Base-by-base conservation (phyloP, 37 sponge, comb jelly and placozoan genomes). In the Halisarca cf. caerulea region DNA sequence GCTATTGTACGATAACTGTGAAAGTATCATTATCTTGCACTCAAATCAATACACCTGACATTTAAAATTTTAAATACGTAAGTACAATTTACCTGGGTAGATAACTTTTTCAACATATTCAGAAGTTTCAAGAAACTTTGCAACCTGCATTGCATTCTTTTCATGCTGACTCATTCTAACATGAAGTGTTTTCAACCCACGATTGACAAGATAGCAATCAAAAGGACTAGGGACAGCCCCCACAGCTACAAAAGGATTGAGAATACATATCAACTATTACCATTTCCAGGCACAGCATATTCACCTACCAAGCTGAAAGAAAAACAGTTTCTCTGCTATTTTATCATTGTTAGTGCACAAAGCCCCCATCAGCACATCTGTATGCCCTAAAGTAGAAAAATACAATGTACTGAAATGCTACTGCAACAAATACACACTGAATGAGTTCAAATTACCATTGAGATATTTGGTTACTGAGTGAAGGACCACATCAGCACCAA, bases 391-490 rank as follows among this genome's bases (percentile, higher is more conserved):
- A 33, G 21, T 7, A 39, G 42, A 47, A 6, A 47, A 14, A n/a
- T n/a, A n/a, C n/a, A n/a, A n/a, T n/a, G n/a, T n/a, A n/a, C 51
- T 47, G 11, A 47, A 47, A 47, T 47, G 9, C 6, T 11, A 47
- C 51, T 47, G 51, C 51, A 47, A 47, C 11, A 47, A n/a, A n/a
- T n/a, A n/a, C n/a, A n/a, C n/a, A n/a, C n/a, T n/a, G n/a, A n/a
- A n/a, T n/a, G n/a, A n/a, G n/a, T n/a, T n/a, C n/a, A n/a, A n/a
- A 83, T 74, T 18, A 95, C 96, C 99, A 73, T 96, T 99, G 38
- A 94, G 86, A 85, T 96, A 99, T 74, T 99, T 99, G 27, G 99
- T 99, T 37, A 94, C 89, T 21, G 99, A 99, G 84, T 94, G 95
- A 62, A 94, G 84, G 57, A 92, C 95, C 8, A 99, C 71, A 61